A percentile compares a stretch with the other conserved stretches of the same genome.
phyloP scores from a whole-genome alignment of 2,888 invertebrate species.

The Hirudinaria manillensis region DNA sequence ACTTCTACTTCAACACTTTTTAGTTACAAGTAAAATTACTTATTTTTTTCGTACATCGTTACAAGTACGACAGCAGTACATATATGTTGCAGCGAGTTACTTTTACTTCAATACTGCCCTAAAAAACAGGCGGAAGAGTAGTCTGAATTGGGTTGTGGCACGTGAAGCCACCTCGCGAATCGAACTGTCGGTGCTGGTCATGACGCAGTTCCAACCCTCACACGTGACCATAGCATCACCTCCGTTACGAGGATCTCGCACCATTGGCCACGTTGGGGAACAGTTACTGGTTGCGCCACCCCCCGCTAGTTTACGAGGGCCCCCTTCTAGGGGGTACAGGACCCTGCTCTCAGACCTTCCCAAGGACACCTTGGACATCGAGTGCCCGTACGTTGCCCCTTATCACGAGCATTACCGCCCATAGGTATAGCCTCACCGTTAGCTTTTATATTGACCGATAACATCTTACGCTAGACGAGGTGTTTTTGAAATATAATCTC shows the following conservation, averaged over 20 bases:
- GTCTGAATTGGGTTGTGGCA: constrained; percentile 12
- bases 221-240: constrained; percentile 9
- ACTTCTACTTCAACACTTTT: too few relatives aligned
- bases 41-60: too few relatives aligned
- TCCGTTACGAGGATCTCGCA: background rate
- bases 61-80: too few relatives aligned
- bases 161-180: background rate
- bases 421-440: too few relatives aligned
- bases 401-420: background rate
- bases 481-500: too few relatives aligned
- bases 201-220: constrained; percentile 12
- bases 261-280: background rate
- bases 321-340: background rate
- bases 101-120: too few relatives aligned
- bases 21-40: too few relatives aligned
- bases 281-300: constrained; percentile 8
- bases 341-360: constrained; percentile 18
- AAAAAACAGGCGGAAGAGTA: constrained; percentile 8
- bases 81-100: too few relatives aligned
- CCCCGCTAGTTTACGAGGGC: background rate
- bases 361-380: background rate
- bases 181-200: constrained; percentile 6
- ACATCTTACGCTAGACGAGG: too few relatives aligned
- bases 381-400: constrained; percentile 7
- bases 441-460: too few relatives aligned